Base-by-base conservation (phyloP, 2,888 invertebrate species). In the Epinotia brunnichana region DNA sequence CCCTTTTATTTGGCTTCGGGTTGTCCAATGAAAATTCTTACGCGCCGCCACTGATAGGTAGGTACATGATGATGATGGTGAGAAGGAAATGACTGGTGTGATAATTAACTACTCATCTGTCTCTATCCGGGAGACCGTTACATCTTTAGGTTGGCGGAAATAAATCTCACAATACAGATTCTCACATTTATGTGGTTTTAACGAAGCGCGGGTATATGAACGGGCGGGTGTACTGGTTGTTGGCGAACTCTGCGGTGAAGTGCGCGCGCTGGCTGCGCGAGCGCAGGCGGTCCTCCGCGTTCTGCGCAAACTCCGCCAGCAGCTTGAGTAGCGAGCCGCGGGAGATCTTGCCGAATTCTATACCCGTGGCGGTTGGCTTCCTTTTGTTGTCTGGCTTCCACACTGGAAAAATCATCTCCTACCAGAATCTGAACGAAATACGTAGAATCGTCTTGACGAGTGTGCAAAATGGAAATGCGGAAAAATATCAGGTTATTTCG, bases 211-310 rank as follows among this genome's bases (percentile, higher is more conserved):
- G 89, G 74, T 87, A 91, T 3, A 92, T 84, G 56, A 80, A 87
- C 0, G 82, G 84, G 10, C 77, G 83, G 0, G 90, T 89, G 19
- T 81, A 85, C 59, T 82, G 79, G 63, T 91, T 91, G 73, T 90
- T 91, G 0, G 81, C 83, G 59, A 90, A 91, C 10, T 83, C 75
- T 0, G 90, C 91, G 0, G 81, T 84, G 63, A 89, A 85, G 0
- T 85, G 35, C 0, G 87, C 85, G 39, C 74, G 77, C 3, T 77
- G 4, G 7, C 78, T 79, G 21, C 77, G 77, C 10, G 63, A 69
- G 7, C 64, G 57, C 1, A 79, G 63, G 3, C 72, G 77, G 7
- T 76, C 62, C 2, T 79, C 75, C 2, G 89, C 77, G 13, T 83
- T 82, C 67, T 88, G 84, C 75, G 88, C 85, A 35, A 88, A 84